A percentile compares a stretch with the other conserved stretches of the same genome.
Evolutionary conservation across 2,888 invertebrate genomes (phyloP).

Genomic region (Nasonovia ribisnigri): DNA sequence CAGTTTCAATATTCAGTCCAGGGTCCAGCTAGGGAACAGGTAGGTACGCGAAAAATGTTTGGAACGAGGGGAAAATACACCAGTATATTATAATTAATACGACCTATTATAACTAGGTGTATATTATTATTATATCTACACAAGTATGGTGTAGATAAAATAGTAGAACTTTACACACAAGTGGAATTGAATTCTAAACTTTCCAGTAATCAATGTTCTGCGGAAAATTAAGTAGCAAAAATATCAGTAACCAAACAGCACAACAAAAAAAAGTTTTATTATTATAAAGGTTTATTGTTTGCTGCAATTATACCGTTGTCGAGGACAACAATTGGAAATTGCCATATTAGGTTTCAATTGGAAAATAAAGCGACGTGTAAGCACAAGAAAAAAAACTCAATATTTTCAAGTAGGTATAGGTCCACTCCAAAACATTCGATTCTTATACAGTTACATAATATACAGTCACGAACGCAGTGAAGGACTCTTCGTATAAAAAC

Average conservation of each 20-base stretch:
- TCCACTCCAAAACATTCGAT: neutral
- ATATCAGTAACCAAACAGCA: neutral
- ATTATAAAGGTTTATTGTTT: neutral
- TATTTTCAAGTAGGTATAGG: neutral
- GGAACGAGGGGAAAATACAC: neutral
- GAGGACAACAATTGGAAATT: neutral
- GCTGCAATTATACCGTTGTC: neutral
- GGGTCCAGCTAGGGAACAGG: neutral
- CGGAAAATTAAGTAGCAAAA: neutral
- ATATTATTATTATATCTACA: neutral
- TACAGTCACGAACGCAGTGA: neutral
- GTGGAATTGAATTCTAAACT: neutral
- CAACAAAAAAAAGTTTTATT: neutral
- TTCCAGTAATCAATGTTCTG: neutral
- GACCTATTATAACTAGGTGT: neutral
- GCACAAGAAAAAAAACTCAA: constrained; percentile 6
- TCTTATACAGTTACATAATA: neutral
- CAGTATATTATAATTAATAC: neutral
- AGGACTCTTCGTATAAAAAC: neutral
- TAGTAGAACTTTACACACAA: neutral
- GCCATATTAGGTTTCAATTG: neutral
- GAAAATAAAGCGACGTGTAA: constrained; percentile 18
- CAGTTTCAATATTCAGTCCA: neutral
- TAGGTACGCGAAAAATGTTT: neutral
- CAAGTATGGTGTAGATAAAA: neutral